Evolutionary conservation across 2,113 vertebrate species (phyloP), one percentile per base, ranked within the genome.

Genomic region (Enhydra lutris): DNA sequence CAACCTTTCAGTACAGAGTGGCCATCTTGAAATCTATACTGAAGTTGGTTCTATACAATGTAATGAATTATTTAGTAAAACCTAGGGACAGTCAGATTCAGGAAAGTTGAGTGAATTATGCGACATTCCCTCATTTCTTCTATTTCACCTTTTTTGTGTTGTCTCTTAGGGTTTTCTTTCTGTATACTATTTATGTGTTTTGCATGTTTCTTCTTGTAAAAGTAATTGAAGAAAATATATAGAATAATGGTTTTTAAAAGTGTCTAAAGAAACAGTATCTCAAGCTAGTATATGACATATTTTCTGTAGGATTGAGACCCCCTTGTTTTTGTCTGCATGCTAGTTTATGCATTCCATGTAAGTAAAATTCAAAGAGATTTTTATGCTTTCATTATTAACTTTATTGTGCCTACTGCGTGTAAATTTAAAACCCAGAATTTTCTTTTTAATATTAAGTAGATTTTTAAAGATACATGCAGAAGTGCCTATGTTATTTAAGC

Each of bases 21-120:
- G 21, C 4, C 45, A 20, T 83, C 6, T 7, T 78, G 31, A 82
- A 82, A 94, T 20, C 52, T 52, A 11, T 82, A 15, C 3, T 59
- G 61, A 95, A 89, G 76, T 84, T 85, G 31, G 8, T 85, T 89
- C 31, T 87, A 52, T 4, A 89, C 61, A 52, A 4, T 76, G 80
- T 94, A 94, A 83, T 52, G 67, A 86, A 95, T 34, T 63, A 86
- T 94, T 97, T 97, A 3, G 34, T 65, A 97, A 98, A 69, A 57
- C 14, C 94, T 0, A 31, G 42, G 61, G 15, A 93, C 95, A 74
- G 18, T 84, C 0, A 90, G 8, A 39, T 71, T 47, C 50, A 20
- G 76, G 67, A 76, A 87, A 55, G 23, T 1, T 94, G 94, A 92
- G 85, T 61, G 57, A 95, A 15, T 55, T 97, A 12, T 18, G 26